Evolutionary conservation across 2,888 invertebrate genomes (phyloP), one percentile per base, ranked within the genome.

Genomic region (Agrochola circellaris): DNA sequence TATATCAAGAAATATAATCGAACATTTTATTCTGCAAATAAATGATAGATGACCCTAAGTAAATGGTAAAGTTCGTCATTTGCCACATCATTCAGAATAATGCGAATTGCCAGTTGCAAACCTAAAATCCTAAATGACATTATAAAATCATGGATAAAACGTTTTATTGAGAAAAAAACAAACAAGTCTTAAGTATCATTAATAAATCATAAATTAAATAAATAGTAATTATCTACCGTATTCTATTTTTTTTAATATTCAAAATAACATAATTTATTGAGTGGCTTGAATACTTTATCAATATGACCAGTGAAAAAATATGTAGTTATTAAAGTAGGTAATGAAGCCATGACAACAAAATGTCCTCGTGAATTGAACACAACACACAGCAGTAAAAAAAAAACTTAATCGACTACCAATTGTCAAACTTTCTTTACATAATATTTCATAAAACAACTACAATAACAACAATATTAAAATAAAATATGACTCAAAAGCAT

Each of bases 401-500:
- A 20, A 60, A 51, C 0, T 4, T 61, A 13, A 13, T 34, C 26
- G 42, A 38, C 58, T 51, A 51, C 23, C 20, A 51, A 51, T n/a
- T 54, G 60, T 68, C 68, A 72, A 68, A 65, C 0, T 38, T 45
- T 54, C 34, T 20, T 20, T 48, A 26, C 9, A 23, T 61, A 69
- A 23, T 61, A 69, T 56, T 66, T 68, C 17, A 62, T 60, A 26
- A 61, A 6, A 48, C 42, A 30, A 17, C 17, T 17, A 34, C 42
- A 38, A 34, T 34, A 69, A 74, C 30, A 80, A 79, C 68, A 84
- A 86, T 66, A 65, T 56, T 67, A 51, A 56, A 79, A 66, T 73
- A 75, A 66, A 70, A 45, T 75, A 83, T 74, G 61, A 82, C 45
- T 67, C 74, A 38, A 65, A 82, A 73, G 45, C 73, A 87, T 84